Evolutionary conservation across 1,140 invertebrate genomes (phyloP), one percentile per base, ranked within the genome.

Genomic region (Dryas iulia): DNA sequence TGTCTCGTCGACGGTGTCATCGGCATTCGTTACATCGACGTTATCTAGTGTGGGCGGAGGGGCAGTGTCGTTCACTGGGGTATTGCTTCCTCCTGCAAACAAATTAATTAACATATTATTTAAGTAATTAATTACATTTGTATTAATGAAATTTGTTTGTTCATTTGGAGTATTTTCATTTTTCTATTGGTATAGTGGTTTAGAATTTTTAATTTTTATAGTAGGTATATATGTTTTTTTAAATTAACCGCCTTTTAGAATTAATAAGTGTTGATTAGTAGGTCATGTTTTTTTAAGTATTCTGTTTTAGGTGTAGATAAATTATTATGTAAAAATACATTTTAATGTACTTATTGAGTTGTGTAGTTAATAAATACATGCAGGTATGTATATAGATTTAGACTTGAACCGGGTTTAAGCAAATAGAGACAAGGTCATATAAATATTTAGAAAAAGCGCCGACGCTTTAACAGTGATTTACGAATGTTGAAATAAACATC

Each of bases 11-110:
- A 8, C 35, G 14, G 10, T 10, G 24, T 71, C 69, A 23, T 74
- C 67, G 7, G 68, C 64, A 58, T 33, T 72, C 30, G 54, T 67
- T 53, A 52, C 66, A 57, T 70, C 69, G 68, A 69, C 68, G 72
- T 76, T 78, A 14, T 64, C 73, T 58, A 76, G 53, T 52, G 71
- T 54, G 63, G 76, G 47, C 28, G 72, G 73, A 56, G 69, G 76
- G 57, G 61, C 65, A 39, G 71, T 72, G n/a, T 76, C 79, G 60
- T 78, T 87, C 69, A 90, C 71, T 90, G 82, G 68, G 88, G 74
- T 82, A 90, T 85, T 77, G 88, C 86, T 78, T 89, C 88, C 78
- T 89, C 87, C 88, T 90, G 81, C 11, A 74, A 83, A 77, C 53
- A 80, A 73, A 69, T n/a, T 21, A 21, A 67, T 39, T 56, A n/a